These are phyloP conservation scores for Theodoxus fluviatilis DNA, from an alignment of 2,888 invertebrate genomes.

Conservation along the genomic window DNA sequence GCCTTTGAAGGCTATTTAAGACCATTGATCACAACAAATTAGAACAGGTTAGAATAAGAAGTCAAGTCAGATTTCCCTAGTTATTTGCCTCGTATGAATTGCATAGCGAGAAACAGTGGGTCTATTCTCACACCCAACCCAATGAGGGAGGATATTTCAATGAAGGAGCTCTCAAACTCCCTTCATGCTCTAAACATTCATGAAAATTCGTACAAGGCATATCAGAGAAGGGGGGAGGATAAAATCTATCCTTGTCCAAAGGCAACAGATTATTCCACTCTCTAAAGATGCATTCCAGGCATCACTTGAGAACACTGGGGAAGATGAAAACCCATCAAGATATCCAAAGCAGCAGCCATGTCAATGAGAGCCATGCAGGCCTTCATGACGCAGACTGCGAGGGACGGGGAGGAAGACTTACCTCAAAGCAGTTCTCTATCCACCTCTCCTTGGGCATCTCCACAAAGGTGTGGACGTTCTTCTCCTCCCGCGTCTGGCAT, in stretches of 20 bases:
- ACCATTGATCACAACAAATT: too few species aligned
- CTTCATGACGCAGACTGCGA: not conserved
- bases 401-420: slow-evolving; percentile 33
- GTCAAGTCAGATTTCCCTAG: too few species aligned
- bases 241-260: not conserved
- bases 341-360: not conserved
- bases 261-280: not conserved
- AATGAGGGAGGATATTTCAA: too few species aligned
- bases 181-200: too few species aligned
- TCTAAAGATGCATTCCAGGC: not conserved
- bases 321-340: not conserved
- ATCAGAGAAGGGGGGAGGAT: not conserved
- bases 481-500: slow-evolving; percentile 75
- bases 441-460: slow-evolving; percentile 69
- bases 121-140: too few species aligned
- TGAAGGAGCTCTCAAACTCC: too few species aligned
- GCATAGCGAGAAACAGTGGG: too few species aligned
- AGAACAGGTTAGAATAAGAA: too few species aligned
- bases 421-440: slow-evolving; percentile 83
- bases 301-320: not conserved
- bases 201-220: too few species aligned
- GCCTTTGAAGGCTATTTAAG: too few species aligned
- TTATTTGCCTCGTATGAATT: too few species aligned
- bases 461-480: slow-evolving; percentile 76
- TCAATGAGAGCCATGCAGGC: not conserved